Conservation (phyloP, 2,888 invertebrate species). For the Stictocephala bisonia region DNA sequence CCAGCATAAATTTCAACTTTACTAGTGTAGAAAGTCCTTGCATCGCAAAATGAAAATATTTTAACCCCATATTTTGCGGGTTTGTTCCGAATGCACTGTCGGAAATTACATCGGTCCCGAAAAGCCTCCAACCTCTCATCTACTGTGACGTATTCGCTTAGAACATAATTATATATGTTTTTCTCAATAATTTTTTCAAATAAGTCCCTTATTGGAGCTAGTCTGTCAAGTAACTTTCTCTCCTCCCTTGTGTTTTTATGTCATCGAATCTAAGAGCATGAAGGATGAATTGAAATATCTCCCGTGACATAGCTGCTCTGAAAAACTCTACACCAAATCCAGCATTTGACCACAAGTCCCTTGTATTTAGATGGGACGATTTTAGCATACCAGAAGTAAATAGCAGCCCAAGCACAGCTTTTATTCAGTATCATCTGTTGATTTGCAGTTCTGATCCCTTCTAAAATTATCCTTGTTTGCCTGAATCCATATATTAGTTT, state of each 20-base stretch:
- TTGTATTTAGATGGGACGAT: background rate
- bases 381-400: background rate
- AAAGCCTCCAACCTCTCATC: slow-evolving; percentile 49
- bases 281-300: slow-evolving; percentile 30
- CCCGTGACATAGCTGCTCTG: slow-evolving; percentile 1
- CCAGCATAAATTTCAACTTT: slow-evolving; percentile 34
- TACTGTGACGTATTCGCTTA: slow-evolving; percentile 32
- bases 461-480: background rate
- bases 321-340: slow-evolving; percentile 16
- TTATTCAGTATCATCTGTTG: background rate
- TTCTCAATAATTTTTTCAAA: slow-evolving; percentile 34
- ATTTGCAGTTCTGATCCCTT: background rate
- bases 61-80: slow-evolving; percentile 49
- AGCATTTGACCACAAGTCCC: slow-evolving; percentile 17
- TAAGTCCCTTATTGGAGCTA: slow-evolving; percentile 42
- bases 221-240: slow-evolving; percentile 37
- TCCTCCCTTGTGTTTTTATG: slow-evolving; percentile 4
- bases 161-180: slow-evolving; percentile 24
- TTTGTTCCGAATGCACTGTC: slow-evolving; percentile 42
- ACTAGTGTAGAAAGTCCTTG: slow-evolving; percentile 36
- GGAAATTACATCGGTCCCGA: slow-evolving; percentile 35
- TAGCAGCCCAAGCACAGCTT: slow-evolving; percentile 46
- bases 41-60: slow-evolving; percentile 34
- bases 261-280: slow-evolving; percentile 42
- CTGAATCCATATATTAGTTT: slow-evolving; percentile 10